These are phyloP conservation scores for Polydrusus pterygomalis DNA, from an alignment of 2,888 invertebrate species.

Conservation along the genomic window DNA sequence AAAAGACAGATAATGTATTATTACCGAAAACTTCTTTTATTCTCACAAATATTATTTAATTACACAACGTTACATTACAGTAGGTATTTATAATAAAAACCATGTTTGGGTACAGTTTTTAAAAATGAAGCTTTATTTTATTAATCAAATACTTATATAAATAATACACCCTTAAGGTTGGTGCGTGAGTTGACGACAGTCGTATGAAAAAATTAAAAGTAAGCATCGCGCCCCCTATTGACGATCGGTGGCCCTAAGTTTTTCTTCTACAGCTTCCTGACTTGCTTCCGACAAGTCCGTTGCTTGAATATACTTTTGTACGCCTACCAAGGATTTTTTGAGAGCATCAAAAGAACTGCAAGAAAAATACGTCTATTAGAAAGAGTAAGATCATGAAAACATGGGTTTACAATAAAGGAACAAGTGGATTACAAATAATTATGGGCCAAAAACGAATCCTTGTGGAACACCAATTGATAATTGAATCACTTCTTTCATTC, in stretches of 20 bases:
- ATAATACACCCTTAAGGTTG: conserved; percentile 69
- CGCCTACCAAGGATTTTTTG: conserved; percentile 96
- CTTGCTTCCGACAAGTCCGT: conserved; percentile 96
- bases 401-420: too few species aligned
- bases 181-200: conserved; percentile 68
- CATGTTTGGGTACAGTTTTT: conserved; percentile 66
- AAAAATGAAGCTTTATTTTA: conserved; percentile 73
- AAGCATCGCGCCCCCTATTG: conserved; percentile 75
- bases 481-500: too few species aligned
- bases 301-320: conserved; percentile 98
- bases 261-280: conserved; percentile 94
- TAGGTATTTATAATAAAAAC: conserved; percentile 56
- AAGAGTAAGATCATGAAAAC: too few species aligned
- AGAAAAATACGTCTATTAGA: conserved; percentile 9
- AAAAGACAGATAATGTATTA: neutral
- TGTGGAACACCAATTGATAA: neutral
- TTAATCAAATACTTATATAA: conserved; percentile 73
- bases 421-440: too few species aligned
- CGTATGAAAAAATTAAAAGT: conserved; percentile 58
- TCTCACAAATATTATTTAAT: conserved; percentile 44
- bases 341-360: conserved; percentile 96
- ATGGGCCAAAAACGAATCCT: neutral
- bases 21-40: conserved; percentile 47
- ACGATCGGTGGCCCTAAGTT: conserved; percentile 95
- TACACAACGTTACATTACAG: conserved; percentile 47